Percentiles rank a stretch among this genome's conserved stretches.
phyloP scores from a whole-genome alignment of 2,113 vertebrate species.

The Trematomus loennbergii region DNA sequence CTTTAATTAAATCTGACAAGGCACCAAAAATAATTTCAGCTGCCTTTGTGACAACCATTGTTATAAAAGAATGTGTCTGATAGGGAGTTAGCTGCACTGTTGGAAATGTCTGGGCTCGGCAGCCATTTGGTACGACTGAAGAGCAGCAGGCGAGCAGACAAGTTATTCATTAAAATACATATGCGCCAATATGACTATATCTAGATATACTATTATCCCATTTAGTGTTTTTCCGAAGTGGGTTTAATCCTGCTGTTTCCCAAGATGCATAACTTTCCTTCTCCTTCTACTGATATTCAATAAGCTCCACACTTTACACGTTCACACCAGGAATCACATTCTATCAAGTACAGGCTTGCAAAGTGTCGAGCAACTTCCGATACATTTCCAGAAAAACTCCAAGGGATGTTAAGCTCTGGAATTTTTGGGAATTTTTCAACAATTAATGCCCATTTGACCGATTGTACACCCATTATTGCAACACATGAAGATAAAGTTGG shows the following conservation, averaged over 20 bases:
- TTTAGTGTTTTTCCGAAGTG: not conserved
- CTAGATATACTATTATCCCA: not conserved
- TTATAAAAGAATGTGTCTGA: not conserved
- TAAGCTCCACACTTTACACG: not conserved
- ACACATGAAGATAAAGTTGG: no score
- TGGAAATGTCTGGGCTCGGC: no score
- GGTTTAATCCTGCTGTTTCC: not conserved
- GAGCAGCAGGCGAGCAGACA: no score
- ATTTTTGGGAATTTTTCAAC: no score
- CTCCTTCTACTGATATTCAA: not conserved
- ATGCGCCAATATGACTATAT: not conserved
- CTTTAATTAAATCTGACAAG: not conserved
- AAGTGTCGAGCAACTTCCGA: no score
- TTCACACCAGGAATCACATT: not conserved
- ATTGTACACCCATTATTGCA: no score
- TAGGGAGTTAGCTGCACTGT: no score
- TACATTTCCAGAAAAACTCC: no score
- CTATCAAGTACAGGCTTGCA: no score
- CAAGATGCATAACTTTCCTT: not conserved
- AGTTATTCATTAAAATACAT: not conserved
- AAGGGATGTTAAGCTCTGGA: no score
- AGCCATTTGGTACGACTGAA: no score
- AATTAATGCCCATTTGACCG: no score
- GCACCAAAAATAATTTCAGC: not conserved
- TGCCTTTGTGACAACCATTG: not conserved